Base-by-base conservation (phyloP, 35 echinoderm and acorn worm genomes). In the Apostichopus californicus region DNA sequence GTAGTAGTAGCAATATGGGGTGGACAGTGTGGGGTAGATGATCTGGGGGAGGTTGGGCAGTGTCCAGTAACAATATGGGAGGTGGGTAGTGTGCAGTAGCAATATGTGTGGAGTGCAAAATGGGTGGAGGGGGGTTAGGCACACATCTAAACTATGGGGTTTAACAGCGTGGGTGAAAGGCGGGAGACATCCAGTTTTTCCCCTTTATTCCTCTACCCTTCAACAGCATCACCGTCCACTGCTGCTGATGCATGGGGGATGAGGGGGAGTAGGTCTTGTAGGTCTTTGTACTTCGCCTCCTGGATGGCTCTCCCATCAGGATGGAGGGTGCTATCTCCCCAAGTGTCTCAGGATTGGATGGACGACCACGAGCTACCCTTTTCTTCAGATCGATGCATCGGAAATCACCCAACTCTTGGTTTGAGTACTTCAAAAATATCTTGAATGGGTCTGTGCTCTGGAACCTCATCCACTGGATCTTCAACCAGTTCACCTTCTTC, bases 401-500 rank as follows among this genome's bases (percentile, higher is more conserved):
- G 77, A 78, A 78, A 9, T 22, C 20, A 24, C 8, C 17, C 8
- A 78, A 12, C 20, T 78, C 5, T 46, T 78, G 77, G 77, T 78
- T 78, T 9, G 11, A 78, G 77, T 78, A 78, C 17, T 78, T 78
- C 4, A 78, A 78, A 1, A 78, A 78, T 4, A 78, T 21, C 77
- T 78, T 78, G 77, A 78, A 78, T 24, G 77, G 77, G 20, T 78
- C 77, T 78, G 77, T 78, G 17, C 77, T 78, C 17, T 23, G n/a
- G 15, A 78, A 78, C 77, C 77, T 9, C 77, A 78, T 22, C 77
- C 77, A 78, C 77, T 78, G 77, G 7, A 78, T 78, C 28, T 78
- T 23, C 77, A 78, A 78, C 77, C 77, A 78, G 28, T 78, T 78
- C 28, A 78, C 77, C 6, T 78, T 78, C 77, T 46, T 8, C 28